These are phyloP conservation scores for Corythornis madagascariensis DNA, from an alignment of 2,113 vertebrate genomes.

Conservation along the genomic window DNA sequence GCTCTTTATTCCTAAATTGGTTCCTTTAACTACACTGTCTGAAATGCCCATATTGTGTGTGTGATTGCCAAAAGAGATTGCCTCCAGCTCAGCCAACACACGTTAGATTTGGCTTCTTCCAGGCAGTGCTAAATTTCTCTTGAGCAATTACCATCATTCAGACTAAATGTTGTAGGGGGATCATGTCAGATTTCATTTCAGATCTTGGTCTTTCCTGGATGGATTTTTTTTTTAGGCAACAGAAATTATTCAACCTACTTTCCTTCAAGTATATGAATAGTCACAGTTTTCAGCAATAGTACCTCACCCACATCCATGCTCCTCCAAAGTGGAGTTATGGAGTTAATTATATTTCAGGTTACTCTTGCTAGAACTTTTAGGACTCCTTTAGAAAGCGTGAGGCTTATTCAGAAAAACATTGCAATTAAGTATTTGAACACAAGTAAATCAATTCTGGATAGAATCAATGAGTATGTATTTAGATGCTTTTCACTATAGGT, in stretches of 20 bases:
- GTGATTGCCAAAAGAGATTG: neutral
- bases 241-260: neutral
- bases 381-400: neutral
- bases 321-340: neutral
- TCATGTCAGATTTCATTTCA: neutral
- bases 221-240: neutral
- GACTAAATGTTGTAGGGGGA: neutral
- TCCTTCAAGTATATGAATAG: neutral
- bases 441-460: neutral
- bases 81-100: fast-evolving
- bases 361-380: neutral
- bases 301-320: neutral
- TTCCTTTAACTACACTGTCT: neutral
- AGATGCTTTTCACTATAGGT: neutral
- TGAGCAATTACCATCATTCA: neutral
- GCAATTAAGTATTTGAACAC: neutral
- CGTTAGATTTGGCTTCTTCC: neutral
- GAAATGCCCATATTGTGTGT: neutral
- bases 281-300: neutral
- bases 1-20: neutral
- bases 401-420: neutral
- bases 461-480: neutral
- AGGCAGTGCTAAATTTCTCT: neutral
- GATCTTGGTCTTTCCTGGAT: neutral
- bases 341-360: neutral